Evolutionary conservation across 2,113 vertebrate genomes (phyloP).

Genomic region (Oenanthe melanoleuca): DNA sequence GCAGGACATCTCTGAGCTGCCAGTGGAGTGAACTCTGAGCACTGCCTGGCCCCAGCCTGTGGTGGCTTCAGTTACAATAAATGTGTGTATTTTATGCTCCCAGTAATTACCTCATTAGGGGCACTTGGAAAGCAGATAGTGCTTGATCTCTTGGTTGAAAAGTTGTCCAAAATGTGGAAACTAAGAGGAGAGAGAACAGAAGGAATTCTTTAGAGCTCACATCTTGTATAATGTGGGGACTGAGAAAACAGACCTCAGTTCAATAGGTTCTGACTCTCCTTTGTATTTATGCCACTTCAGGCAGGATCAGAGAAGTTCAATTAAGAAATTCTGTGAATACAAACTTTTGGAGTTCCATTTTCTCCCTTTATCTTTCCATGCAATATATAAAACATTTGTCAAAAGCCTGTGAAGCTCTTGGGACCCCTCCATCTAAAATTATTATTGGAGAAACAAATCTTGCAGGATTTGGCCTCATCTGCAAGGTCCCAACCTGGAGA

Average conservation of each 20-base stretch:
- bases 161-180: conserved; percentile 27
- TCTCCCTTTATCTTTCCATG: not conserved
- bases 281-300: not conserved
- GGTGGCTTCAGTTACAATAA: conserved; percentile 48
- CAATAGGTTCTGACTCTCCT: conserved; percentile 15
- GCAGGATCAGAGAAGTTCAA: not conserved
- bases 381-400: not conserved
- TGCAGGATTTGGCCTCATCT: not conserved
- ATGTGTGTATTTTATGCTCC: conserved; percentile 28
- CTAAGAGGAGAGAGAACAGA: not conserved
- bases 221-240: not conserved
- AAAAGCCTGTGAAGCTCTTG: not conserved
- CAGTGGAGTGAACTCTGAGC: conserved; percentile 9
- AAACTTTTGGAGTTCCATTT: not conserved
- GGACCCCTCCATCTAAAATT: not conserved
- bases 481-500: not conserved
- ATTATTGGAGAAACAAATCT: not conserved
- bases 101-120: conserved; percentile 33
- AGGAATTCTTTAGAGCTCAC: conserved; percentile 23
- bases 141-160: conserved; percentile 18
- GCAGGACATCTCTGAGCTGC: not conserved
- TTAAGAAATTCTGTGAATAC: not conserved
- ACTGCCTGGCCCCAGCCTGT: not conserved
- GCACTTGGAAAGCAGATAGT: conserved; percentile 53
- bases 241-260: not conserved